A percentile compares a stretch with the other conserved stretches of the same genome.
Conservation (phyloP, 2,113 vertebrate genomes). For the Galbula dea region DNA sequence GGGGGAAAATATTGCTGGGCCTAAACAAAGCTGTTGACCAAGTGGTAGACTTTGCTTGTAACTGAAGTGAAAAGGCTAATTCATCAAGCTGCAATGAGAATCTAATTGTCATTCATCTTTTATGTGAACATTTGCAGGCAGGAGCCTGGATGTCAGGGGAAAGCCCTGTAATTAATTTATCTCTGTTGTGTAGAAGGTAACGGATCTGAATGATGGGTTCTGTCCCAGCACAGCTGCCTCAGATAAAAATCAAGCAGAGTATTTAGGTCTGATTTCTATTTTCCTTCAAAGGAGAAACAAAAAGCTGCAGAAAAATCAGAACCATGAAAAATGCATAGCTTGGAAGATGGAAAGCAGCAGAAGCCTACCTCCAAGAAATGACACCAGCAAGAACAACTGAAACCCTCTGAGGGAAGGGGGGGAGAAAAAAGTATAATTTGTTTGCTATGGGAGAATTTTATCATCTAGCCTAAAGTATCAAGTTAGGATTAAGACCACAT, state of each 20-base stretch:
- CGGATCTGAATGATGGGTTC: constrained; percentile 3
- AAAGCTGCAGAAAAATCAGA: neutral
- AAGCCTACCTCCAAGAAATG: neutral
- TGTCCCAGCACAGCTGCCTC: constrained; percentile 25
- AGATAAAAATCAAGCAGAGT: constrained; percentile 22
- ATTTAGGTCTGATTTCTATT: neutral
- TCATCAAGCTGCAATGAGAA: constrained; percentile 51
- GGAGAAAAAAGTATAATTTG: neutral
- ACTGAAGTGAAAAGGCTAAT: constrained; percentile 48
- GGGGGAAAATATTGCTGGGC: neutral
- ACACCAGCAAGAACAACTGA: neutral
- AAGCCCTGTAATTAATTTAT: constrained; percentile 57
- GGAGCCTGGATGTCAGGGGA: constrained; percentile 30
- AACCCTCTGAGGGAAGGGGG: neutral
- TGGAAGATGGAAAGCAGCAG: neutral
- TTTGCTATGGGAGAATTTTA: neutral
- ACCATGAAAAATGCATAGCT: neutral
- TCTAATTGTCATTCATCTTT: constrained; percentile 58
- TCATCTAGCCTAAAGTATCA: neutral
- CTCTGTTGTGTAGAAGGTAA: constrained; percentile 47
- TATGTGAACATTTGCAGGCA: constrained; percentile 36
- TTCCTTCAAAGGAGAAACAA: neutral
- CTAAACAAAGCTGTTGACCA: constrained; percentile 26
- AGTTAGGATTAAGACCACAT: neutral
- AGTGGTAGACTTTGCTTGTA: constrained; percentile 22